Percentiles rank a stretch among this genome's conserved stretches.
phyloP scores from a whole-genome alignment of 2,113 vertebrate genomes.

The Chauna torquata region DNA sequence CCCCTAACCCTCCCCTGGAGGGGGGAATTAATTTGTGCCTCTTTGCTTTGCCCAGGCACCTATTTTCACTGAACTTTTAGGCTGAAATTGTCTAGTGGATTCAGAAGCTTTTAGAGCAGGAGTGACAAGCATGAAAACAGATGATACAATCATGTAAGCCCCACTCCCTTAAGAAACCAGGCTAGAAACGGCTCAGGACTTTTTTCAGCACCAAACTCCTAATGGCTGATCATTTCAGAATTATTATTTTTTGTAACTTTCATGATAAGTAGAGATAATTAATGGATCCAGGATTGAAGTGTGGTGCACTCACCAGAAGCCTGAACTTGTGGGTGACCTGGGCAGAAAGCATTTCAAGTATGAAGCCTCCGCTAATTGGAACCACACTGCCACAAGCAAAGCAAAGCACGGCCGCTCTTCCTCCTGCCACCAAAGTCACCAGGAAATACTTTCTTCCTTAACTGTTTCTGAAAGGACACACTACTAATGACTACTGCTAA shows the following conservation, averaged over 20 bases:
- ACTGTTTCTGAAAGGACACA: background rate
- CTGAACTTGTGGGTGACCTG: background rate
- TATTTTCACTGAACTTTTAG: background rate
- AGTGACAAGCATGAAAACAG: conserved; percentile 14
- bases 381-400: background rate
- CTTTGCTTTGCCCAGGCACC: background rate
- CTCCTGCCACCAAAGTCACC: background rate
- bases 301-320: background rate
- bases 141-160: background rate
- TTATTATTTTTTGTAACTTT: background rate
- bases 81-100: background rate
- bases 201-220: background rate
- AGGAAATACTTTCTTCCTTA: background rate
- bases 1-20: background rate
- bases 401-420: background rate
- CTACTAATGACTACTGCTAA: background rate
- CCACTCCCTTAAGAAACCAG: background rate
- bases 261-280: background rate
- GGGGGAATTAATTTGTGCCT: conserved; percentile 28
- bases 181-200: background rate
- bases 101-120: conserved; percentile 7
- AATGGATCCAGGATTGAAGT: background rate
- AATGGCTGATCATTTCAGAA: background rate
- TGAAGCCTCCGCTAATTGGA: conserved; percentile 6
- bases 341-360: conserved; percentile 4